Percentiles rank a stretch among this genome's conserved stretches.
Conservation (phyloP, 2,797 vertebrate genomes). For the Darevskia mixta region DNA sequence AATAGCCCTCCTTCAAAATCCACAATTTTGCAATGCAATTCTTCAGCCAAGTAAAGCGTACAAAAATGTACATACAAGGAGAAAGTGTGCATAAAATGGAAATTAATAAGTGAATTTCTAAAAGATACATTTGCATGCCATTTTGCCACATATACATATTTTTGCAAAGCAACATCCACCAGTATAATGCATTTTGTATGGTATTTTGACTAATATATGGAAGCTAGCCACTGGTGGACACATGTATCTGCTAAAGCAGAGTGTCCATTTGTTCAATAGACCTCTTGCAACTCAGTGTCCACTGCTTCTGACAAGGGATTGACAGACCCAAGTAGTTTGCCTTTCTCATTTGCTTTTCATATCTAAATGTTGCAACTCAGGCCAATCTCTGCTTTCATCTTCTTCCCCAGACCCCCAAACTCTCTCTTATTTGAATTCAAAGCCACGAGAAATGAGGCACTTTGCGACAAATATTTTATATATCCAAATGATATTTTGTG, state of each 20-base stretch:
- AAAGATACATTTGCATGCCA: too few species aligned
- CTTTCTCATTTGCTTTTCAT: background rate
- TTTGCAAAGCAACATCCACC: too few species aligned
- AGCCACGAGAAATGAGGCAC: background rate
- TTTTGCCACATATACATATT: too few species aligned
- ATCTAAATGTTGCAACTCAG: slow-evolving; percentile 45
- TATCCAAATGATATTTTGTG: slow-evolving; percentile 55
- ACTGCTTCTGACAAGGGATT: background rate
- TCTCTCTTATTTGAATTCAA: slow-evolving; percentile 55
- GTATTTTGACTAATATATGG: background rate
- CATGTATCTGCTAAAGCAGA: background rate
- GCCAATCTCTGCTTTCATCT: slow-evolving; percentile 49
- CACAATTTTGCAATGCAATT: too few species aligned
- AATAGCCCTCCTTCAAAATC: too few species aligned
- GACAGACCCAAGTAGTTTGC: background rate
- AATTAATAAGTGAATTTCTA: background rate
- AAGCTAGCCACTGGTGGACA: background rate
- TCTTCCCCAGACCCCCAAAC: accelerated
- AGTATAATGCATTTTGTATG: too few species aligned
- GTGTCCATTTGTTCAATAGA: background rate
- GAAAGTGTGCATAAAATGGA: background rate
- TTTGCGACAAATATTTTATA: slow-evolving; percentile 64
- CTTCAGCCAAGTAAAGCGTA: too few species aligned
- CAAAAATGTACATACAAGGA: too few species aligned
- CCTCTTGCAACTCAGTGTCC: background rate